Percentiles rank a stretch among this genome's conserved stretches.
Conservation (phyloP, 2,888 invertebrate species). For the Caenorhabditis plicata region DNA sequence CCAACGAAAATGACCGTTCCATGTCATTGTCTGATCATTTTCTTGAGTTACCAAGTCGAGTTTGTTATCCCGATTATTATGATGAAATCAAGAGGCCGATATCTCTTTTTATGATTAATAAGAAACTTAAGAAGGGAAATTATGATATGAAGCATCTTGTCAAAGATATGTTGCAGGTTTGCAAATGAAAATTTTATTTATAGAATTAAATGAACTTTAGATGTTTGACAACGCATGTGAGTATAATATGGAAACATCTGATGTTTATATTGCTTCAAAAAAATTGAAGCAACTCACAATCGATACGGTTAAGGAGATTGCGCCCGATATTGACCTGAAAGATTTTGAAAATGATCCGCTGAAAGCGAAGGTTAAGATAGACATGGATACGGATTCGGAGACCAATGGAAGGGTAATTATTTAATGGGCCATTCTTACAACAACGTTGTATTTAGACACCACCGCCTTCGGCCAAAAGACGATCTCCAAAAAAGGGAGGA, state of each 20-base stretch:
- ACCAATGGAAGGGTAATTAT: conserved; percentile 4
- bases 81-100: conserved; percentile 93
- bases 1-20: conserved; percentile 43
- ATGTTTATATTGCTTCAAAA: conserved; percentile 82
- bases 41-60: conserved; percentile 82
- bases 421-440: neutral
- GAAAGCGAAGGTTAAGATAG: conserved; percentile 11
- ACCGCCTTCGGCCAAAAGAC: conserved; percentile 23
- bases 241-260: conserved; percentile 81
- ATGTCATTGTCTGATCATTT: conserved; percentile 85
- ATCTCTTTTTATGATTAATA: conserved; percentile 83
- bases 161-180: conserved; percentile 72
- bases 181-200: neutral
- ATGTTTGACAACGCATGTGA: conserved; percentile 95
- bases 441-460: conserved; percentile 12
- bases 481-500: conserved; percentile 35
- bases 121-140: conserved; percentile 67
- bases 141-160: conserved; percentile 78
- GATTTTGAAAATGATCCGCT: neutral
- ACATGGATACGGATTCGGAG: conserved; percentile 27
- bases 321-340: conserved; percentile 14
- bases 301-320: conserved; percentile 43
- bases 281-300: conserved; percentile 70
- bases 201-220: conserved; percentile 4
- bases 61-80: conserved; percentile 90